Evolutionary conservation across 2,113 vertebrate species (phyloP).

Genomic region (Brachypteracias leptosomus): DNA sequence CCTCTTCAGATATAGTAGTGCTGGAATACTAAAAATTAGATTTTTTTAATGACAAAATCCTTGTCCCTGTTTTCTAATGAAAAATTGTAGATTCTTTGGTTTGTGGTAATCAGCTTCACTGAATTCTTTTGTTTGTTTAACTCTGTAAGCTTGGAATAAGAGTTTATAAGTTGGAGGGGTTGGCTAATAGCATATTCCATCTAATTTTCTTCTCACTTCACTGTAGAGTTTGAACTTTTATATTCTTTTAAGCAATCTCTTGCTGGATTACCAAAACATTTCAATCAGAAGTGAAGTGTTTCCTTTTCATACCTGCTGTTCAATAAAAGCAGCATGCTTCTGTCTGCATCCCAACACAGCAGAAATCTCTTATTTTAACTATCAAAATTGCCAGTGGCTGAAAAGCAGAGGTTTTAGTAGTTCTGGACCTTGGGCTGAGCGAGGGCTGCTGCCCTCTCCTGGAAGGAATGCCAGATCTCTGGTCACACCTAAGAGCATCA

Average conservation of each 20-base stretch:
- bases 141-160: neutral
- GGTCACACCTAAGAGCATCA: neutral
- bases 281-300: neutral
- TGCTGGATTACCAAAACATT: neutral
- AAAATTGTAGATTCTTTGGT: neutral
- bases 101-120: neutral
- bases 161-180: neutral
- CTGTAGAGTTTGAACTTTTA: neutral
- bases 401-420: neutral
- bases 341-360: neutral
- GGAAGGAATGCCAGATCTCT: neutral
- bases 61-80: neutral
- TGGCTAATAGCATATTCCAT: neutral
- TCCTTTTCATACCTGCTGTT: neutral
- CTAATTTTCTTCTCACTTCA: neutral
- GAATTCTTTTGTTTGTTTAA: neutral
- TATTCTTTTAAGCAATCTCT: neutral
- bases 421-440: neutral
- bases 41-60: neutral
- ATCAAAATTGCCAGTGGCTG: neutral
- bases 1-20: neutral
- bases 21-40: neutral
- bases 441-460: neutral
- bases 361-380: neutral
- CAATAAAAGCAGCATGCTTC: neutral